Conservation (phyloP, 2,797 vertebrate species). For the Chaetodon trifasciatus region DNA sequence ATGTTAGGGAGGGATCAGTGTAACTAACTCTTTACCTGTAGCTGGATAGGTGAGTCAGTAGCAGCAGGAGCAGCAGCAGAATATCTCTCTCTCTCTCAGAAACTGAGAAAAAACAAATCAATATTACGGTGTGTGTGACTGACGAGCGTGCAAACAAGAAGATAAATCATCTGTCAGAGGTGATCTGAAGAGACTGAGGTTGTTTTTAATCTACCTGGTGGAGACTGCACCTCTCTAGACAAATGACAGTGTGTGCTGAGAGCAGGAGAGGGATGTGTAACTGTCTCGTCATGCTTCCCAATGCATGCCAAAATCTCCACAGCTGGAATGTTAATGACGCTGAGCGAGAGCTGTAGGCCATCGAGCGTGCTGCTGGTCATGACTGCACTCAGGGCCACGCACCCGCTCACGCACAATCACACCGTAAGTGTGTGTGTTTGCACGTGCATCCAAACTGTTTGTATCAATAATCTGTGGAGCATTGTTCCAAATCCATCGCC, state of each 20-base stretch:
- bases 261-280: slow-evolving; percentile 52
- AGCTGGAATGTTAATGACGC: slow-evolving; percentile 86
- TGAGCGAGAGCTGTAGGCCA: slow-evolving; percentile 68
- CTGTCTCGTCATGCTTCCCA: slow-evolving; percentile 80
- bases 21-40: slow-evolving; percentile 56
- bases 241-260: slow-evolving; percentile 32
- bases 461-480: neutral
- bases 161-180: slow-evolving; percentile 49
- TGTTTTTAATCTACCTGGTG: slow-evolving; percentile 50
- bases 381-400: slow-evolving; percentile 45
- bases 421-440: neutral
- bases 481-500: neutral
- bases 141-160: slow-evolving; percentile 32
- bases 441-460: slow-evolving; percentile 6
- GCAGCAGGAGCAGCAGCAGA: slow-evolving; percentile 3
- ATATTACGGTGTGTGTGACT: slow-evolving; percentile 23
- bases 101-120: slow-evolving; percentile 51
- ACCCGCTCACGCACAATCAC: neutral
- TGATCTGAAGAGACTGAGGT: slow-evolving; percentile 16
- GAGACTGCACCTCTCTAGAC: slow-evolving; percentile 26
- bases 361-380: slow-evolving; percentile 26
- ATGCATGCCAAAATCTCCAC: slow-evolving; percentile 74
- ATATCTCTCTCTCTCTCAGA: neutral
- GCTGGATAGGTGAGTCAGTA: slow-evolving; percentile 63
- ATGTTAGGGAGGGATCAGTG: slow-evolving; percentile 66